Base-by-base conservation (phyloP, 1,140 invertebrate genomes). In the Drosophila setifemur region DNA sequence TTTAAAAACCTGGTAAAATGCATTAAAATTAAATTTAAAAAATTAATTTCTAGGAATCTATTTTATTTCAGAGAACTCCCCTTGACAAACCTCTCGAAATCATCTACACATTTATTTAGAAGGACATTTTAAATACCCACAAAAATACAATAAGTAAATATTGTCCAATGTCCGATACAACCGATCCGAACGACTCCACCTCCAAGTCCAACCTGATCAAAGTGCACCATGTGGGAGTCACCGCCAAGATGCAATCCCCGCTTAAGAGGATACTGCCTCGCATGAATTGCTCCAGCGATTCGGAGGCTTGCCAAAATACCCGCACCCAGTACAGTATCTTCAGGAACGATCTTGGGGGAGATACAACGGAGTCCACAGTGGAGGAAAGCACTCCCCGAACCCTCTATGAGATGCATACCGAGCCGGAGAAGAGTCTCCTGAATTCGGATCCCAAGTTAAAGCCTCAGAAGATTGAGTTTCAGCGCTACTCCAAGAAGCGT, bases 141-240 rank as follows among this genome's bases (percentile, higher is more conserved):
- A 14, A 9, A 18, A 19, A 1, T 11, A 18, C 21, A 54, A 47
- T 21, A n/a, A n/a, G n/a, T n/a, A n/a, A n/a, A n/a, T n/a, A n/a
- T n/a, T n/a, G 19, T 12, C 6, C 12, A 14, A 89, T 89, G 88
- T 89, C 79, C 14, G 87, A 89, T 0, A 47, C 73, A 31, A 64
- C 33, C 6, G 88, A 88, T 29, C 19, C 60, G 0, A 63, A 64
- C 12, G 52, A 40, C 35, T 35, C 68, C 16, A 86, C 83, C 33
- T 89, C 88, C 1, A 58, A 73, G 4, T 85, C 87, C 3, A 78
- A 85, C 35, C 48, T 87, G 29, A 88, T 89, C 50, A 66, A 86
- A 39, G 78, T 89, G 3, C 69, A 86, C n/a, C 83, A 89, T 57
- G 88, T 89, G 40, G 88, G 88, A 4, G 88, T 89, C 0, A 89